Percentiles rank a stretch among this genome's conserved stretches.
phyloP scores from a whole-genome alignment of 1,140 invertebrate species.

The Drosophila jambulina region DNA sequence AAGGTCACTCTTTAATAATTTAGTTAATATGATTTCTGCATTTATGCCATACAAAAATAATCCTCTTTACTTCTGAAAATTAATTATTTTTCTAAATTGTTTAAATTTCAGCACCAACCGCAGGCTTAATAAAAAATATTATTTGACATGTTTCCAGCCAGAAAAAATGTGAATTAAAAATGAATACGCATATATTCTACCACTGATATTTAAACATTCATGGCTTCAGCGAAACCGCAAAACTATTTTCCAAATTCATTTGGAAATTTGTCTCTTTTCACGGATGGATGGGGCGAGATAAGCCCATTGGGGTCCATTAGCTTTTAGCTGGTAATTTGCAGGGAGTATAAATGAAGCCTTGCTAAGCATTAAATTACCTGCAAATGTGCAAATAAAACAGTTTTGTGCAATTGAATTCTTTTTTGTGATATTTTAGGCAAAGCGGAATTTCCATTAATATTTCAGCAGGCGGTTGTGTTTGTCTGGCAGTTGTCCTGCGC shows the following conservation, averaged over 20 bases:
- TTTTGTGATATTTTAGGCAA: not conserved
- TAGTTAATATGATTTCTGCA: not conserved
- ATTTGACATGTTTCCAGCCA: conserved; percentile 25
- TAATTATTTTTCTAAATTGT: conserved; percentile 6
- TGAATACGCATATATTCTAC: conserved; percentile 15
- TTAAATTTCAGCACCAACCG: conserved; percentile 12
- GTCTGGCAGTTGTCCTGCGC: conserved; percentile 27
- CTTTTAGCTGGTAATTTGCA: conserved; percentile 39
- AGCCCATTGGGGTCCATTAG: conserved; percentile 27
- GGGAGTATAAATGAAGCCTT: conserved; percentile 17
- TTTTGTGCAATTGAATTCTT: conserved; percentile 42
- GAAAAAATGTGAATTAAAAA: conserved; percentile 28
- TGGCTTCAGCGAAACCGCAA: conserved; percentile 32
- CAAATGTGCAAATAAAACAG: conserved; percentile 8
- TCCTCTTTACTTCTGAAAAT: not conserved
- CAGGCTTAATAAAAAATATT: conserved; percentile 20
- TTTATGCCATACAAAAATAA: conserved; percentile 3
- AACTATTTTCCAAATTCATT: conserved; percentile 42
- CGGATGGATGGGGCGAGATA: not conserved
- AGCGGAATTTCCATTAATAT: conserved; percentile 49
- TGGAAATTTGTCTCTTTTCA: conserved; percentile 2
- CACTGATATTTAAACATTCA: conserved; percentile 20
- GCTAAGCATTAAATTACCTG: conserved; percentile 49
- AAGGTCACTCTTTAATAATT: not conserved
- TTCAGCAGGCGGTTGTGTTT: conserved; percentile 24